Conservation (phyloP, 2,888 invertebrate species). For the Eupithecia dodoneata region DNA sequence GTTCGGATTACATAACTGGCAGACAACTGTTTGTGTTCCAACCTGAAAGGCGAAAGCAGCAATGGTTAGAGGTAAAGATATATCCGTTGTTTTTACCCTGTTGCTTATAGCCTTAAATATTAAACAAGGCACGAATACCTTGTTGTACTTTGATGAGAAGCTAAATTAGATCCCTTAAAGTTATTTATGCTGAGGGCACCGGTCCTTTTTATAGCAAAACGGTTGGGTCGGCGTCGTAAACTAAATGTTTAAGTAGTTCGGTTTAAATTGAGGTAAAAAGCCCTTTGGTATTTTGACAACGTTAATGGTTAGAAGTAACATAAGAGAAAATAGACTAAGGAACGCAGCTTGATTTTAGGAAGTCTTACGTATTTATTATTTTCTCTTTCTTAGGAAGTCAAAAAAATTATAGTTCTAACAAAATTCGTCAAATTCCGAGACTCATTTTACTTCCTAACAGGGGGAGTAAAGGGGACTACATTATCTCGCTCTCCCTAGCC, state of each 20-base stretch:
- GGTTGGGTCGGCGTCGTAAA: constrained; percentile 26
- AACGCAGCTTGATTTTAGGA: too few species aligned
- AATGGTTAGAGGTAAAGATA: constrained; percentile 21
- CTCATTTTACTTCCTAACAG: too few species aligned
- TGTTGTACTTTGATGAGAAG: constrained; percentile 53
- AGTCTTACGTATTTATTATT: too few species aligned
- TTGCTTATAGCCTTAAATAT: constrained; percentile 52
- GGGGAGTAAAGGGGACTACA: too few species aligned
- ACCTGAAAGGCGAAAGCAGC: constrained; percentile 8
- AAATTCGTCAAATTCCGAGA: too few species aligned
- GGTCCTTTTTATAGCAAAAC: constrained; percentile 40
- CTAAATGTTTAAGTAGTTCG: constrained; percentile 30
- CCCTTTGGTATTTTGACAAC: background rate
- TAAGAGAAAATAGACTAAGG: too few species aligned
- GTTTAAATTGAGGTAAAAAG: constrained; percentile 6
- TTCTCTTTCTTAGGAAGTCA: too few species aligned
- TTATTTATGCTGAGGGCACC: constrained; percentile 47
- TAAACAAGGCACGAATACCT: constrained; percentile 50
- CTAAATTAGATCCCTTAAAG: constrained; percentile 54
- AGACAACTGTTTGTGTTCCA: background rate
- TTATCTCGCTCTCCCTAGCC: too few species aligned
- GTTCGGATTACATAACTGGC: constrained; percentile 16
- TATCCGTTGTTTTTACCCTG: constrained; percentile 36
- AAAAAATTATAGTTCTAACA: too few species aligned
- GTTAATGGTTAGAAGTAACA: background rate